Base-by-base conservation (phyloP, 1,140 invertebrate genomes). In the Drosophila mayri region DNA sequence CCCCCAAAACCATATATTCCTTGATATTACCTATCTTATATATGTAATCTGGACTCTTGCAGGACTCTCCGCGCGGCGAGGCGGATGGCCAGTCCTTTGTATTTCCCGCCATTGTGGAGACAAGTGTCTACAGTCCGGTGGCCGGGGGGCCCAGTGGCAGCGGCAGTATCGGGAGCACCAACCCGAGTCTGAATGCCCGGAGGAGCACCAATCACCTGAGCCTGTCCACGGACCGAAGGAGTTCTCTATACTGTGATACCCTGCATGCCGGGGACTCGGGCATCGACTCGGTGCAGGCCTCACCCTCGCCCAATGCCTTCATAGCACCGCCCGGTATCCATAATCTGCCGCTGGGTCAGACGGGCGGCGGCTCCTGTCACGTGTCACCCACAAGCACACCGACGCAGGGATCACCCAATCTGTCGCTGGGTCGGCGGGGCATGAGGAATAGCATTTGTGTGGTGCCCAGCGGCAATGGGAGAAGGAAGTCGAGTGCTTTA, bases 271-370 rank as follows among this genome's bases (percentile, higher is more conserved):
- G 92, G 12, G 94, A 95, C 75, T 95, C 94, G 1, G 95, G 95
- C 47, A 96, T 96, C 80, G 95, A 96, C 55, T 96, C 95, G n/a
- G 94, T 95, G 54, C 88, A 96, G 94, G 95, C 95, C 41, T 95
- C 95, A 35, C 95, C 95, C 14, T 95, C 94, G 61, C 94, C 95
- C n/a, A 94, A 94, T 74, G 93, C 93, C 55, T 79, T 92, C 28
- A 90, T 93, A 12, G 93, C 92, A 18, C 86, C 91, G 57, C 92
- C 94, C 25, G 91, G 91, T 7, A 81, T 90, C 16, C 86, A 81
- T 2, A 50, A 50, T 1, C 43, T 90, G 41, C 85, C 85, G 37
- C 44, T 79, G 22, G 77, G 82, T 6, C 82, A 82, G 22, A 84
- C 81, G 18, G 81, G 86, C 30, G 86, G 92, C 85, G 60, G 85